Base-by-base conservation (phyloP, 2,888 invertebrate genomes). In the Hylaea fasciaria region DNA sequence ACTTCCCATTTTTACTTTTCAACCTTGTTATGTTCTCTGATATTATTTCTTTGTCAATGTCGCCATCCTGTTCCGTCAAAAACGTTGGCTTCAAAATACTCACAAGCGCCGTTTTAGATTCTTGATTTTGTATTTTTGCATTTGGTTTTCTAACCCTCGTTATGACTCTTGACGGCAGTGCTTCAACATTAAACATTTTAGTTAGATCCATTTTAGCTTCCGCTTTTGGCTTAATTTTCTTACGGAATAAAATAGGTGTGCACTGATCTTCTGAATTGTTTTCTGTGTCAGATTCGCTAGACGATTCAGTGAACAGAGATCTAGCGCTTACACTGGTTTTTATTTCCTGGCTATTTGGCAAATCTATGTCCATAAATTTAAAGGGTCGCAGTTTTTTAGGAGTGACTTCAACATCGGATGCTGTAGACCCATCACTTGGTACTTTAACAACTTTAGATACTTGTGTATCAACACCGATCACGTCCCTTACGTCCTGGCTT, bases 321-420 rank as follows among this genome's bases (percentile, higher is more conserved):
- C 70, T 80, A 2, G 65, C 45, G 44, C 63, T 66, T 9, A 86
- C 75, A 67, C 72, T 79, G 9, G 73, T 81, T 73, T 86, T 86
- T 46, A 90, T 91, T 80, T 92, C 89, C 74, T 89, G 88, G 61
- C 89, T 91, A 50, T 81, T 78, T 0, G 89, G 90, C 54, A 90
- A 75, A 58, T 89, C 87, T 0, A 77, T 81, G 22, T 82, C 78
- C 64, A 85, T 80, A 45, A 87, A 80, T 57, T 77, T 76, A 9
- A 79, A 69, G 1, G 77, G 67, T 13, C 73, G 70, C n/a, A 74
- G 61, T 72, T 88, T 90, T 72, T 80, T 85, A 0, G 89, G 87
- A 11, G 86, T 87, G 10, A 55, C 51, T 64, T 88, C 86, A 11
- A 74, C 14, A 65, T 89, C 88, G 0, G 87, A 86, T n/a, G 76